Evolutionary conservation across 2,888 invertebrate genomes (phyloP), one percentile per base, ranked within the genome.

Genomic region (Rambutsinella grinnellia): DNA sequence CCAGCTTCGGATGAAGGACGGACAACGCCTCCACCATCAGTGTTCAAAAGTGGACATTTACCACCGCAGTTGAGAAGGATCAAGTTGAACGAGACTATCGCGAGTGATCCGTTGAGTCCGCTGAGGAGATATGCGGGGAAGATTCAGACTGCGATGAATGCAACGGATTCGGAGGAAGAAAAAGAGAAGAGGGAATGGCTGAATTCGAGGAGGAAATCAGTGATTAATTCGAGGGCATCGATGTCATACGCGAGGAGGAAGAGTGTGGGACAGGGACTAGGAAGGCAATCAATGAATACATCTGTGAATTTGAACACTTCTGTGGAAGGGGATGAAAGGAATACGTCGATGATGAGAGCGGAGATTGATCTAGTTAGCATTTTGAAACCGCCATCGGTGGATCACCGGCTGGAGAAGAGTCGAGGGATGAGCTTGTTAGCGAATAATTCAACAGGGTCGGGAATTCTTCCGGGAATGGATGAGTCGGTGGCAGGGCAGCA

Each of bases 381-480:
- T 46, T 54, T 83, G 13, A 72, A 76, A 63, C 74, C 81, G 28
- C 82, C 82, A 15, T 36, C 65, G 6, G 47, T 83, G n/a, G 79
- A 81, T 69, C 82, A 82, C 68, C 58, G 72, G 17, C 23, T 58
- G n/a, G 58, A 61, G 19, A 60, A 76, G n/a, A 49, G 62, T 21
- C 56, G 17, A 13, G 54, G 19, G 13, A 27, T 51, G 10, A 57
- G 61, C 13, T 28, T 36, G 13, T 2, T 24, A 6, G n/a, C 15
- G 57, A 24, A 27, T 24, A 21, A 17, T 2, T n/a, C n/a, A n/a
- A 57, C 15, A 27, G 15, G 5, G 5, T 21, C 21, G 3, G 72
- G 23, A 54, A n/a, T n/a, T n/a, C 13, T 36, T 8, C 36, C 36
- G 5, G 13, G 28, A 57, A 8, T 23, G 23, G 76, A 72, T 46